Evolutionary conservation across 2,113 vertebrate genomes (phyloP), one percentile per base, ranked within the genome.

Genomic region (Bothrops jararaca): DNA sequence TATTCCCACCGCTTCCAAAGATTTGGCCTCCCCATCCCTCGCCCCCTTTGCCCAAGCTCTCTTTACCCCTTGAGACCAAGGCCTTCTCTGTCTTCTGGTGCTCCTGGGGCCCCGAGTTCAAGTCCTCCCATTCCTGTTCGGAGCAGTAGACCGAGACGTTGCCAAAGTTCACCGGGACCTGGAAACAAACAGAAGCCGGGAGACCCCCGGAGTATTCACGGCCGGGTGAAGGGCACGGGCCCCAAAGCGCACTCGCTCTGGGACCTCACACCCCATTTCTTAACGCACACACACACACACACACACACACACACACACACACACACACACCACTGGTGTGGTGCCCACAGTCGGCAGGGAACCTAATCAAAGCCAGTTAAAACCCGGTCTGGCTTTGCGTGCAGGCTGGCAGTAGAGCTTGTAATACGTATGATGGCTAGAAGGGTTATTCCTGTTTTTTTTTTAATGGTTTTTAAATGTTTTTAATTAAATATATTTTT

Each of bases 101-200:
- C 69, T 97, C 97, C 92, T 89, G 96, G 96, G 97, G 97, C 96
- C 95, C 95, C 12, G 95, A 95, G 39, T 97, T 97, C 95, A 96
- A 92, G 3, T 94, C 94, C n/a, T 93, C 95, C 96, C 96, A 95
- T 85, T 97, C 96, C 24, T 60, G 96, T 60, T 94, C 92, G 0
- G 95, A 88, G 89, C 97, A 96, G 93, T 10, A 95, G 34, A 93
- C 0, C 0, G 94, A 3, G 11, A 91, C 0, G 0, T 96, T 95
- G 80, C 95, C 93, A 7, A 94, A 50, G 0, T 91, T 92, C 89
- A 54, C n/a, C 0, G 93, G 95, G 58, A 93, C 95, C 96, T 96
- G 91, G 39, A 96, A 94, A 45, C 42, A 48, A 48, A 53, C 8
- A 52, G 89, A 94, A 91, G 87, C 9, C 20, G 8, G 15, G 15